Evolutionary conservation across 2,797 vertebrate species (phyloP).

Genomic region (Arnoldichthys spilopterus): DNA sequence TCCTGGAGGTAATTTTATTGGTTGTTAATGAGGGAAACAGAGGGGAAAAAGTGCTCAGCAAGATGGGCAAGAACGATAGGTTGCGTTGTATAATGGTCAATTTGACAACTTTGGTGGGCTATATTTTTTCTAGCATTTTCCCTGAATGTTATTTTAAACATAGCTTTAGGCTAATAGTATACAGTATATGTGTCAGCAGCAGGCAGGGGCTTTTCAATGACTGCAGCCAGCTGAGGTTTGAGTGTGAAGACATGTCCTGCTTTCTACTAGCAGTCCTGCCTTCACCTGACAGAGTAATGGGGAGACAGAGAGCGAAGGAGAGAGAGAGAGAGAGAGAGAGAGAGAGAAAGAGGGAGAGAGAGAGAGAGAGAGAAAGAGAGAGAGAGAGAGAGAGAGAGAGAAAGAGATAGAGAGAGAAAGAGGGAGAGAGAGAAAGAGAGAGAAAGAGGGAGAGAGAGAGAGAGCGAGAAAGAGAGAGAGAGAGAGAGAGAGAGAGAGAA

Average conservation of each 20-base stretch:
- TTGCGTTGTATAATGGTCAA: neutral
- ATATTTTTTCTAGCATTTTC: neutral
- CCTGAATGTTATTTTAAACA: slow-evolving; percentile 22
- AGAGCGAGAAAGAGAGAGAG: too few relatives aligned
- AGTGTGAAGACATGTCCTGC: slow-evolving; percentile 35
- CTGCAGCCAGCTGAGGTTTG: slow-evolving; percentile 43
- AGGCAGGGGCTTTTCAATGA: slow-evolving; percentile 34
- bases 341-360: slow-evolving; percentile 22
- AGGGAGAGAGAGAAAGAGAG: too few relatives aligned
- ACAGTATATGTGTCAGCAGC: slow-evolving; percentile 34
- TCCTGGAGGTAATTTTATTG: slow-evolving; percentile 28
- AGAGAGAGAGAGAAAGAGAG: slow-evolving; percentile 5
- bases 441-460: too few relatives aligned
- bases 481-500: too few relatives aligned
- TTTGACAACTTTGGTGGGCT: neutral
- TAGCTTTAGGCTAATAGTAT: slow-evolving; percentile 47
- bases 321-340: slow-evolving; percentile 17
- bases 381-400: too few relatives aligned
- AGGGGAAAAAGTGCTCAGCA: slow-evolving; percentile 2
- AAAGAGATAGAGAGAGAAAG: too few relatives aligned
- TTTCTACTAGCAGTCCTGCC: slow-evolving; percentile 33
- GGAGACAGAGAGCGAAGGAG: slow-evolving; percentile 13
- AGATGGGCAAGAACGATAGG: neutral
- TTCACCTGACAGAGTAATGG: slow-evolving; percentile 54
- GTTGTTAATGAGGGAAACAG: slow-evolving; percentile 25